Percentiles rank a stretch among this genome's conserved stretches.
These are phyloP conservation scores for Coreoperca whiteheadi DNA, from an alignment of 2,113 vertebrate genomes.

Conservation along the genomic window DNA sequence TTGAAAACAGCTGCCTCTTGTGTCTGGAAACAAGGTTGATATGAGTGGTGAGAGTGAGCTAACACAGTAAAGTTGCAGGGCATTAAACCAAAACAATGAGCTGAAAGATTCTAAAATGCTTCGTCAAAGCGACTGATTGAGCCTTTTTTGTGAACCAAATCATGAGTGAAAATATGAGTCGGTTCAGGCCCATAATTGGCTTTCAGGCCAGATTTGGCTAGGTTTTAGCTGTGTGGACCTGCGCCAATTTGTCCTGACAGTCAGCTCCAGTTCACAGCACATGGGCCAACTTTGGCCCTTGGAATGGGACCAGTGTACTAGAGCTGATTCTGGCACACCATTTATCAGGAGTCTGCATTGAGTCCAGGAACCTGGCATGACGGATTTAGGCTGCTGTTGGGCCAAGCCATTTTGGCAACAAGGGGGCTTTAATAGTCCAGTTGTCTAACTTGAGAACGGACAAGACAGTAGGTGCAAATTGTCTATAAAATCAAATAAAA, in stretches of 20 bases:
- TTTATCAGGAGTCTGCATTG: not conserved
- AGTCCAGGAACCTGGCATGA: slow-evolving; percentile 26
- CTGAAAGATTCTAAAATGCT: not conserved
- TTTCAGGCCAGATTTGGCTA: slow-evolving; percentile 38
- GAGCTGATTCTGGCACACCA: slow-evolving; percentile 24
- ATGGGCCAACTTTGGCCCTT: slow-evolving; percentile 25
- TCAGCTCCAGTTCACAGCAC: slow-evolving; percentile 33
- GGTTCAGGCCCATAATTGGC: not conserved
- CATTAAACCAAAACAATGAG: not conserved
- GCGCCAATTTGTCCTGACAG: slow-evolving; percentile 18
- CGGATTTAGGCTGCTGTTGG: not conserved
- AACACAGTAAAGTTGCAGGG: not conserved
- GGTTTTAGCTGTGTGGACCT: not conserved
- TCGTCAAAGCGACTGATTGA: not conserved
- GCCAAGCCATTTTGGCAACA: not conserved
- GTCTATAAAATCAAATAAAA: slow-evolving; percentile 14
- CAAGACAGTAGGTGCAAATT: not conserved
- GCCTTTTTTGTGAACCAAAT: not conserved
- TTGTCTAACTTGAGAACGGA: slow-evolving; percentile 20
- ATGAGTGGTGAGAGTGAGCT: not conserved
- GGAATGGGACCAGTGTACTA: slow-evolving; percentile 17
- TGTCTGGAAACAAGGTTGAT: not conserved
- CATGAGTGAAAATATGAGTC: not conserved
- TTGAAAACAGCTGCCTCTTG: too few relatives aligned
- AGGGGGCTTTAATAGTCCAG: slow-evolving; percentile 2